Percentiles rank a stretch among this genome's conserved stretches.
These are phyloP conservation scores for Porites rus DNA, from an alignment of 92 coral and sea anemone species.

Conservation along the genomic window DNA sequence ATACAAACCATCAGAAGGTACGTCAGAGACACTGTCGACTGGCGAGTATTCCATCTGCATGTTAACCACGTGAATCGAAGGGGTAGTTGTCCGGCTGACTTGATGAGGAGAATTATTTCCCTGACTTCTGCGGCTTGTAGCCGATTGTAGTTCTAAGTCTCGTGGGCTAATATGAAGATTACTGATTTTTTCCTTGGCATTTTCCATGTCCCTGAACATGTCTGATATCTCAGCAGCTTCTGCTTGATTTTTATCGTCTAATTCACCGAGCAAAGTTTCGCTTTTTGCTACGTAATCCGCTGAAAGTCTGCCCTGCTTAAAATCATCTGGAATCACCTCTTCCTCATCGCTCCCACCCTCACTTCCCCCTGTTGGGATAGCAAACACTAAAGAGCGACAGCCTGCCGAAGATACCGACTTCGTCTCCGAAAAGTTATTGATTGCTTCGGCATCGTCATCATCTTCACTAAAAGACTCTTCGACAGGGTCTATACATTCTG, in stretches of 20 bases:
- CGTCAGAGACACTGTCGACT: conserved; percentile 10
- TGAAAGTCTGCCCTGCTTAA: conserved; percentile 48
- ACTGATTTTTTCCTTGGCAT: conserved; percentile 55
- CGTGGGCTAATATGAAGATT: conserved; percentile 41
- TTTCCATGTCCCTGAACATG: conserved; percentile 71
- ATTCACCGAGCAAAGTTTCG: conserved; percentile 62
- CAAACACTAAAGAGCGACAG: conserved; percentile 73
- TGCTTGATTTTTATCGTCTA: conserved; percentile 53
- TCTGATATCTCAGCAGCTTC: conserved; percentile 78
- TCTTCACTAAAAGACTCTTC: conserved; percentile 60
- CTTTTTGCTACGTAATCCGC: conserved; percentile 80
- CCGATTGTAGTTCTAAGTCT: conserved; percentile 27
- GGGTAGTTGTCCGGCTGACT: not conserved
- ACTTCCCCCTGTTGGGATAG: conserved; percentile 81
- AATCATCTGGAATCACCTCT: not conserved
- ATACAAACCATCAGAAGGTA: conserved; percentile 1
- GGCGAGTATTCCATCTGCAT: conserved; percentile 4
- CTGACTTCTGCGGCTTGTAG: not conserved
- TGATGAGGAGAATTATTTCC: not conserved
- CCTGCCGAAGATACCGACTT: conserved; percentile 29
- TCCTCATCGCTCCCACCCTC: conserved; percentile 72
- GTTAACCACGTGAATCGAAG: conserved; percentile 33
- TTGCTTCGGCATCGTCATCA: conserved; percentile 48
- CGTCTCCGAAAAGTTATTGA: conserved; percentile 37
- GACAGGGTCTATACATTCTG: conserved; percentile 4